These are phyloP conservation scores for Barypeithes pellucidus DNA, from an alignment of 2,888 invertebrate species.

Conservation along the genomic window DNA sequence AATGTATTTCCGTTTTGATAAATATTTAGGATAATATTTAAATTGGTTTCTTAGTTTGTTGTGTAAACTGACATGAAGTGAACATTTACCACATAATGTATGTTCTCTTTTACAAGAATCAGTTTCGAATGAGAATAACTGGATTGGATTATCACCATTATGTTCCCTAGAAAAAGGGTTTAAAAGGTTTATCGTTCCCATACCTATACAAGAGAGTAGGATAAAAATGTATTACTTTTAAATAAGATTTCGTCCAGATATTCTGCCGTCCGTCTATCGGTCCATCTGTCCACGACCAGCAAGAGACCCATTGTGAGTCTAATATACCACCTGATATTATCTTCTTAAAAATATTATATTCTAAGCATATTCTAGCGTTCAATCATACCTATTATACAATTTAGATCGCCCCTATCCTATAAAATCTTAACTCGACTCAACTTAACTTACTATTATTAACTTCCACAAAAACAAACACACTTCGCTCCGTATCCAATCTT, in stretches of 20 bases:
- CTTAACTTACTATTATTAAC: slow-evolving; percentile 47
- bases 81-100: background rate
- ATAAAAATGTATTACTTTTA: no score
- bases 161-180: no score
- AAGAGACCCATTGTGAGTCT: no score
- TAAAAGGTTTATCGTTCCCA: no score
- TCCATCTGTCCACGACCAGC: no score
- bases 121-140: no score
- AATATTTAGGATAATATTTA: slow-evolving; percentile 8
- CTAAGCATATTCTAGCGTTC: background rate
- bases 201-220: no score
- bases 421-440: background rate
- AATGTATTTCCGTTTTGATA: slow-evolving; percentile 16
- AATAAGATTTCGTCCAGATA: no score
- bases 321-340: no score
- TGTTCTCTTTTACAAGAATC: no score
- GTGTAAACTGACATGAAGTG: background rate
- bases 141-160: no score
- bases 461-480: slow-evolving; percentile 40
- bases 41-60: slow-evolving; percentile 1
- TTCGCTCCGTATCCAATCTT: slow-evolving; percentile 25
- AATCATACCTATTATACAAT: background rate
- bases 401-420: slow-evolving; percentile 9
- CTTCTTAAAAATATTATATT: background rate
- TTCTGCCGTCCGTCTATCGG: no score